phyloP scores from a whole-genome alignment of 2,888 invertebrate genomes.

The Ichneumon xanthorius region DNA sequence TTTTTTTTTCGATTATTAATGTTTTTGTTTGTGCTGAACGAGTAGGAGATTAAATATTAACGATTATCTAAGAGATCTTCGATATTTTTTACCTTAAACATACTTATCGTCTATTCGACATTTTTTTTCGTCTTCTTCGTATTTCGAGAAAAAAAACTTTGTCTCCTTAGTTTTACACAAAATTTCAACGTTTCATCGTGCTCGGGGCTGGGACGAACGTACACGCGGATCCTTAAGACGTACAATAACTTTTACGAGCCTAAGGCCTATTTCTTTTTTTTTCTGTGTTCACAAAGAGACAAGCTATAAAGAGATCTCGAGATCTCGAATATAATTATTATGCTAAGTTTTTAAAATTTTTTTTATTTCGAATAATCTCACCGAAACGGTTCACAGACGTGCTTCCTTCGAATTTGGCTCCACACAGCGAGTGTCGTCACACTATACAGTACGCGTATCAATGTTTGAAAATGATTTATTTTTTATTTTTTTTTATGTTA shows the following conservation, averaged over 20 bases:
- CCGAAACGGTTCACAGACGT: slow-evolving; percentile 53
- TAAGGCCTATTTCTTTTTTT: slow-evolving; percentile 50
- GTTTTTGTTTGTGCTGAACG: slow-evolving; percentile 64
- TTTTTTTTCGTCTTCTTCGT: slow-evolving; percentile 21
- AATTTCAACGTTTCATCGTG: slow-evolving; percentile 22
- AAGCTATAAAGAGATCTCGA: slow-evolving; percentile 29
- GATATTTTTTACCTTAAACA: slow-evolving; percentile 59
- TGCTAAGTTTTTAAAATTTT: slow-evolving; percentile 39
- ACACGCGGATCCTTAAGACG: slow-evolving; percentile 52
- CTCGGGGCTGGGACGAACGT: slow-evolving; percentile 10
- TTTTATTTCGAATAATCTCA: slow-evolving; percentile 58
- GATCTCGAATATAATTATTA: slow-evolving; percentile 49
- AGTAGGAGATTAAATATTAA: slow-evolving; percentile 66
- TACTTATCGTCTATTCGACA: slow-evolving; percentile 46
- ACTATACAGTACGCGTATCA: slow-evolving; percentile 36
- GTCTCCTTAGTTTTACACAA: slow-evolving; percentile 28
- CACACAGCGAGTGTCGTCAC: slow-evolving; percentile 24
- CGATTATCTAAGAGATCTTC: slow-evolving; percentile 68
- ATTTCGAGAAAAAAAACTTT: slow-evolving; percentile 38
- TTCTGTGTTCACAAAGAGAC: slow-evolving; percentile 17
- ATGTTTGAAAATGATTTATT: slow-evolving; percentile 37
- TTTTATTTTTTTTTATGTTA: slow-evolving; percentile 22
- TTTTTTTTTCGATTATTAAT: slow-evolving; percentile 24
- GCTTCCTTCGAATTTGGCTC: slow-evolving; percentile 51
- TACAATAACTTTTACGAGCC: slow-evolving; percentile 12